phyloP scores from a whole-genome alignment of 2,797 vertebrate genomes.

The Epinephelus malabaricus region DNA sequence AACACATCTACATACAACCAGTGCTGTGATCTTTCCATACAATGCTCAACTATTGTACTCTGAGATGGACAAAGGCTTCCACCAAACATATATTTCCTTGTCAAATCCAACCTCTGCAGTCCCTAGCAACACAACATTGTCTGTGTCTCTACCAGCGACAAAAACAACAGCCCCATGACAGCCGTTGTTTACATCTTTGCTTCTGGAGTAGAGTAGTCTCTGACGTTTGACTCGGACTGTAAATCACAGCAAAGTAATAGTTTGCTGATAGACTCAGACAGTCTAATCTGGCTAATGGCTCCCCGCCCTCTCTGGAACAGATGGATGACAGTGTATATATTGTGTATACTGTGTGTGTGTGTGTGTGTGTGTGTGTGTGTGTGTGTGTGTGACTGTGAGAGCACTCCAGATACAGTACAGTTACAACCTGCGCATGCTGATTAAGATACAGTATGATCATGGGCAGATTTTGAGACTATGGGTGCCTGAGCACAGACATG shows the following conservation, averaged over 20 bases:
- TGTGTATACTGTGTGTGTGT: not conserved
- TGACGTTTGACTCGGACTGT: slow-evolving; percentile 36
- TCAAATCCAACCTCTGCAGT: slow-evolving; percentile 14
- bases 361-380: slow-evolving; percentile 10
- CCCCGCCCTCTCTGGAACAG: slow-evolving; percentile 31
- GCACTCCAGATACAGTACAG: slow-evolving; percentile 16
- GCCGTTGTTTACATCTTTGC: slow-evolving; percentile 15
- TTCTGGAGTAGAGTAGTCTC: slow-evolving; percentile 14
- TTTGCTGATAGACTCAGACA: slow-evolving; percentile 64
- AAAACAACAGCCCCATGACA: slow-evolving; percentile 32
- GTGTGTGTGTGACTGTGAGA: slow-evolving; percentile 15
- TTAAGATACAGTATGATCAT: slow-evolving; percentile 18
- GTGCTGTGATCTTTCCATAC: not conserved
- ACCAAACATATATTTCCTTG: not conserved
- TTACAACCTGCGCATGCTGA: slow-evolving; percentile 45
- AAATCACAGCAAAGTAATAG: slow-evolving; percentile 59
- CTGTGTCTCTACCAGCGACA: not conserved
- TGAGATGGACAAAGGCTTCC: slow-evolving; percentile 2
- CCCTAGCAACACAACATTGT: not conserved
- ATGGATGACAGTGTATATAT: slow-evolving; percentile 19
- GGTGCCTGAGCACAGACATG: not conserved
- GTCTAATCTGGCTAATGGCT: slow-evolving; percentile 77
- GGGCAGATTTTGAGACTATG: slow-evolving; percentile 6
- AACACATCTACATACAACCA: not conserved
- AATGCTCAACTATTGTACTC: not conserved